These are phyloP conservation scores for Chiloscyllium punctatum DNA, from an alignment of 2,797 vertebrate species.

Conservation along the genomic window DNA sequence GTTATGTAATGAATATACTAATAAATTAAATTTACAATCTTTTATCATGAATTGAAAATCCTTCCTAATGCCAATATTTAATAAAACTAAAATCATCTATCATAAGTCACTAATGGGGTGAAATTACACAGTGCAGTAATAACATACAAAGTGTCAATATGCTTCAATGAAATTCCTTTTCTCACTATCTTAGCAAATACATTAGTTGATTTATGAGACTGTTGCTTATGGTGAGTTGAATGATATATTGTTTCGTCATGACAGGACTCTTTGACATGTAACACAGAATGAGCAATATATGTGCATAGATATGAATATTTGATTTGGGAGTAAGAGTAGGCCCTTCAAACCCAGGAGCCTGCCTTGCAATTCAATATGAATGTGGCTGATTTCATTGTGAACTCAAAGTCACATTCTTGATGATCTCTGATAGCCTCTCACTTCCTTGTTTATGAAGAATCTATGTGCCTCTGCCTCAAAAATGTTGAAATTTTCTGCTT, in stretches of 20 bases:
- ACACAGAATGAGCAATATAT: background rate
- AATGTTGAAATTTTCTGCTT: too few relatives aligned
- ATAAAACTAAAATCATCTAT: background rate
- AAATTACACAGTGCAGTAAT: background rate
- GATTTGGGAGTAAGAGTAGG: too few relatives aligned
- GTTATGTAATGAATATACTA: background rate
- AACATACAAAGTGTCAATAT: background rate
- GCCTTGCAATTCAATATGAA: too few relatives aligned
- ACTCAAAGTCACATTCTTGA: too few relatives aligned
- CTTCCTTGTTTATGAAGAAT: too few relatives aligned
- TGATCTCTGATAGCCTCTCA: too few relatives aligned
- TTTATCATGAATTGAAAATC: slow-evolving; percentile 26
- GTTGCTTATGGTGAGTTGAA: background rate
- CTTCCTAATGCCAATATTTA: background rate
- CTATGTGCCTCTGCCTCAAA: too few relatives aligned
- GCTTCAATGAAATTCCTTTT: background rate
- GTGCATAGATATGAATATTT: too few relatives aligned
- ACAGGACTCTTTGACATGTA: background rate
- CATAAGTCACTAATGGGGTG: background rate
- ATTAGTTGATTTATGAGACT: background rate
- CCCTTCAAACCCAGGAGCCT: too few relatives aligned
- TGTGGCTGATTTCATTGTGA: too few relatives aligned
- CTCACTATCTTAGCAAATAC: background rate
- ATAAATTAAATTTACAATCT: slow-evolving; percentile 35
- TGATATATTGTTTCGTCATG: background rate